Base-by-base conservation (phyloP, 2,888 invertebrate species). In the Lochmaea crataegi region DNA sequence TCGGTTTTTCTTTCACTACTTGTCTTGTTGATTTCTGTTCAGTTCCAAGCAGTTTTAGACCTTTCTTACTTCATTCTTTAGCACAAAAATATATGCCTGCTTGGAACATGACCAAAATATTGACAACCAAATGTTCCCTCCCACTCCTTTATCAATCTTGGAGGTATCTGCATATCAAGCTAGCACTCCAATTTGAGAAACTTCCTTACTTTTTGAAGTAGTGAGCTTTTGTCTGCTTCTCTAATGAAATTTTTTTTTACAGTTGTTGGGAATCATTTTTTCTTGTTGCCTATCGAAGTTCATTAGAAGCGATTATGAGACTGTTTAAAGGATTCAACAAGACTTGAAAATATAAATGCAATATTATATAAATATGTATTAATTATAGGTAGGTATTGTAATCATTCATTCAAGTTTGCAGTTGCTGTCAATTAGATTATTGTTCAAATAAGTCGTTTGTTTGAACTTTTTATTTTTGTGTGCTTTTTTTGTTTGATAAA, bases 241-340 rank as follows among this genome's bases (percentile, higher is more conserved):
- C 32, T 38, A 38, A 38, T 38, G 7, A 38, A 38, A 38, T 16
- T 64, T 64, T 58, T 58, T 32, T 76, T 87, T 92, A 79, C 89
- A 95, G 95, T 88, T 97, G 61, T 88, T 97, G 82, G 96, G 96
- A 65, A 94, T 97, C 75, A 88, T 95, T 75, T 95, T 96, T 85
- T 95, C 97, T 32, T 97, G 97, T 89, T 95, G 94, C 86, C 89
- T 98, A 86, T 95, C 95, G 78, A 93, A 95, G 84, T 94, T 95
- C 82, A 96, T 98, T 84, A 94, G 94, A 64, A 84, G 84, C 72
- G 85, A 83, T 61, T 85, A 84, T 72, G 84, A 84, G 74, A 83
- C 83, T 56, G 83, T 84, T 56, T 84, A 81, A 82, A 63, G 16
- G n/a, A 32, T 14, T 58, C 26, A 32, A 32, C 18, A 57, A 9